Evolutionary conservation across 2,888 invertebrate genomes (phyloP), one percentile per base, ranked within the genome.

Genomic region (Eupithecia dodoneata): DNA sequence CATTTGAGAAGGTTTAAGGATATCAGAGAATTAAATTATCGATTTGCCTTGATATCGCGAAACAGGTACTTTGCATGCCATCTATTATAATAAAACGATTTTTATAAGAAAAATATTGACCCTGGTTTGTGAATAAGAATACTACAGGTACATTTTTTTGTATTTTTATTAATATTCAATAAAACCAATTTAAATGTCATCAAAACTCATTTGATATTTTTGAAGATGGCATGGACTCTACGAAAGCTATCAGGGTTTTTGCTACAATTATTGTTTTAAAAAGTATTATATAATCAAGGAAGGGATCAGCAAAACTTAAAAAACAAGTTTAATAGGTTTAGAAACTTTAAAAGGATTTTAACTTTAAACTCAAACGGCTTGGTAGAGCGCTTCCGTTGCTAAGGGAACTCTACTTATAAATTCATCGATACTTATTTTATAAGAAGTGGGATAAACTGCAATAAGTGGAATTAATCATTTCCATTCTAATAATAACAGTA

Each of bases 1-100:
- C 47, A 67, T 13, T 45, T 45, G 18, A 41, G 65, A 76, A 76
- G 76, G 76, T 72, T 78, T 75, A 81, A 78, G 81, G 76, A 78
- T 79, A 79, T 76, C 13, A 30, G 59, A 72, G 47, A 49, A 47
- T 70, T 75, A 42, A 30, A 71, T 67, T 73, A 69, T 69, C 45
- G 30, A 78, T 67, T 59, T 65, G 67, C 49, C 44, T 73, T 67
- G 66, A 75, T 74, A 45, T 65, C 65, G 71, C 44, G 10, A 44
- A 70, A 18, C 15, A 66, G 42, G 42, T 15, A 42, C 66, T 66
- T 70, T 49, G 45, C 18, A 70, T 70, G n/a, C 10, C 47, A 70
- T 69, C 44, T 69, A 47, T 44, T 9, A 44, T 18, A 69, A 45
- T 70, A 18, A 63, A 63, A 18, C 12, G 70, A 70, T 70, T 69